These are phyloP conservation scores for Strigamia maritima DNA, from an alignment of 2,888 invertebrate species.

Conservation along the genomic window DNA sequence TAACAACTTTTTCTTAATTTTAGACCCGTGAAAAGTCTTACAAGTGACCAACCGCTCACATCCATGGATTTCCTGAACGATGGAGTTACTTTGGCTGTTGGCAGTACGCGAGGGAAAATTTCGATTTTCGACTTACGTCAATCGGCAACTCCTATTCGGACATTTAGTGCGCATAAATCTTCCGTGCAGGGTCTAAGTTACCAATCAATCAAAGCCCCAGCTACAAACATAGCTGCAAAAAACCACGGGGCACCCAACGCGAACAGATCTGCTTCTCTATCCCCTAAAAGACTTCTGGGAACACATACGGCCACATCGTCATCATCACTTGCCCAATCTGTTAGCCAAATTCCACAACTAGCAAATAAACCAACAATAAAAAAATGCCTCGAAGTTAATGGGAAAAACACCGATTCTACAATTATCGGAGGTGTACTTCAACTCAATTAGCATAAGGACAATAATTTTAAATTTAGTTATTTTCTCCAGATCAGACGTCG, in stretches of 20 bases:
- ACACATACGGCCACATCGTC: background rate
- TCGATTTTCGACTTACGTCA: conserved; percentile 51
- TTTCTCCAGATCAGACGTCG: background rate
- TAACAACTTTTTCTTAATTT: background rate
- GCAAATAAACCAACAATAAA: background rate
- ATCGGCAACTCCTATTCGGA: conserved; percentile 46
- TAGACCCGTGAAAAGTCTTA: conserved; percentile 48
- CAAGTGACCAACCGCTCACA: conserved; percentile 50
- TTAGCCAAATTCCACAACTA: background rate
- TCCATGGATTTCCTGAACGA: conserved; percentile 50
- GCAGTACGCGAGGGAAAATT: conserved; percentile 51
- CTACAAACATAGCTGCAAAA: background rate
- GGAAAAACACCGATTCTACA: background rate
- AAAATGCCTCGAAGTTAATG: background rate
- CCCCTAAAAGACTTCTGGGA: background rate
- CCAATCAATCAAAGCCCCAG: background rate
- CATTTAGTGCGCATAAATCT: conserved; percentile 49
- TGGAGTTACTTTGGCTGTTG: conserved; percentile 51
- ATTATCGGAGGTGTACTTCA: background rate
- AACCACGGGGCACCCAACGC: background rate
- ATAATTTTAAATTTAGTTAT: background rate
- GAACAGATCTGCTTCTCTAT: background rate
- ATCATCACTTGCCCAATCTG: background rate
- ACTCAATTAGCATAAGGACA: background rate
- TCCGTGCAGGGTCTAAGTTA: conserved; percentile 49